phyloP scores from a whole-genome alignment of 1,140 invertebrate species.

The Dinothrombium tinctorium region DNA sequence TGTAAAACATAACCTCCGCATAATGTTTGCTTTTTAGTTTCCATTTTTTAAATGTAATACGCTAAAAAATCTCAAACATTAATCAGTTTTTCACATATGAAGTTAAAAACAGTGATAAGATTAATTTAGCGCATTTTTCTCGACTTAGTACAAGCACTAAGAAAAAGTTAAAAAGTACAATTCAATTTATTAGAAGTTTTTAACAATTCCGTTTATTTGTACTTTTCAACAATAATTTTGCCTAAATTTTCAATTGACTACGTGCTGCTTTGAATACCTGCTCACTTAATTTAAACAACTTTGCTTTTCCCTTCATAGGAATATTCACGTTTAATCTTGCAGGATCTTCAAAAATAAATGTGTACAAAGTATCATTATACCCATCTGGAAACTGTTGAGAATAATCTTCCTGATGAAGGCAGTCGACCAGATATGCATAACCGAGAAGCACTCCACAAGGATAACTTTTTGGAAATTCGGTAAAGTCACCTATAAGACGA shows the following conservation, averaged over 20 bases:
- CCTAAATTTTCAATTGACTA: not conserved
- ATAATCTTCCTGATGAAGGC: conserved; percentile 68
- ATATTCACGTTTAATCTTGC: not conserved
- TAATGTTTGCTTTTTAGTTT: no score
- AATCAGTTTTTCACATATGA: no score
- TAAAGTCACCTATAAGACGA: conserved; percentile 18
- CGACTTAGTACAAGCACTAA: no score
- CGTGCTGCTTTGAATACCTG: not conserved
- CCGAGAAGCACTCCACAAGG: conserved; percentile 67
- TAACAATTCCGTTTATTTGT: no score
- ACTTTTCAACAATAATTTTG: no score
- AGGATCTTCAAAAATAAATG: conserved; percentile 71
- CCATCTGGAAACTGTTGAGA: conserved; percentile 41
- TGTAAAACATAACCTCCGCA: no score
- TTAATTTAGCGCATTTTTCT: no score
- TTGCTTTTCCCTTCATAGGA: not conserved
- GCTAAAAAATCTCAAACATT: no score
- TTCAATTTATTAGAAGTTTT: no score
- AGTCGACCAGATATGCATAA: conserved; percentile 59
- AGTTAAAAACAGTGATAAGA: no score
- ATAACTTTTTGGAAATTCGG: conserved; percentile 49
- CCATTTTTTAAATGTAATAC: no score
- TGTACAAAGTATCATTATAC: conserved; percentile 65
- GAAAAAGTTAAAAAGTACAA: no score
- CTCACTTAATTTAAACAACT: not conserved